Percentiles rank a stretch among this genome's conserved stretches.
phyloP scores from a whole-genome alignment of 2,113 vertebrate species.

The Phalacrocorax carbo region DNA sequence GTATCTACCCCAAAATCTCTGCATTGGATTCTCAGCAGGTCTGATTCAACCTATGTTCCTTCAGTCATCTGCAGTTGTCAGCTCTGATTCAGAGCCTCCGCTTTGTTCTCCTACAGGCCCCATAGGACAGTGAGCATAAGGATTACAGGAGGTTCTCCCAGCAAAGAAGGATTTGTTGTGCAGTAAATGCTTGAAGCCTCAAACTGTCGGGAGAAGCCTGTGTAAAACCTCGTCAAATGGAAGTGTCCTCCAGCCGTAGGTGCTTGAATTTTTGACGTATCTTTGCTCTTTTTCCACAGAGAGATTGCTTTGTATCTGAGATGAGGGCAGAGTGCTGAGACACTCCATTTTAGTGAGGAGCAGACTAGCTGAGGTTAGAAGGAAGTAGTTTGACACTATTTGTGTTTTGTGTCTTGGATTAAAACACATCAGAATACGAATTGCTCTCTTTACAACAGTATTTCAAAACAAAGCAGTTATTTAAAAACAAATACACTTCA shows the following conservation, averaged over 20 bases:
- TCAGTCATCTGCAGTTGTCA: background rate
- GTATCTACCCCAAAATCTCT: background rate
- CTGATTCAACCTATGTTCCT: background rate
- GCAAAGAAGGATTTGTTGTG: background rate
- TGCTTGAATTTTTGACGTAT: background rate
- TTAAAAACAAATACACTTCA: background rate
- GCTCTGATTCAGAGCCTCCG: background rate
- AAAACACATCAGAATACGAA: background rate
- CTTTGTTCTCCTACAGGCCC: background rate
- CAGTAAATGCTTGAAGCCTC: background rate
- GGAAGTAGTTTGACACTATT: background rate
- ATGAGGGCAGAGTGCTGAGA: background rate
- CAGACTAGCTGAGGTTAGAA: background rate
- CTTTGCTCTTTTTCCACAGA: background rate
- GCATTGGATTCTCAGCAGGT: background rate
- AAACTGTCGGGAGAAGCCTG: background rate
- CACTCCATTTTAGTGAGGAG: background rate
- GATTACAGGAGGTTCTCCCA: background rate
- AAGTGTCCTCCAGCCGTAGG: background rate
- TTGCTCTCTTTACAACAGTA: background rate
- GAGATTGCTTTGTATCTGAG: background rate
- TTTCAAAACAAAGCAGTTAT: background rate
- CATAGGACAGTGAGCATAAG: rapidly evolving
- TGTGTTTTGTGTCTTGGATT: background rate
- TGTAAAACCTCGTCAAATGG: background rate